phyloP scores from a whole-genome alignment of 2,113 vertebrate genomes.

The Noturus placidus region DNA sequence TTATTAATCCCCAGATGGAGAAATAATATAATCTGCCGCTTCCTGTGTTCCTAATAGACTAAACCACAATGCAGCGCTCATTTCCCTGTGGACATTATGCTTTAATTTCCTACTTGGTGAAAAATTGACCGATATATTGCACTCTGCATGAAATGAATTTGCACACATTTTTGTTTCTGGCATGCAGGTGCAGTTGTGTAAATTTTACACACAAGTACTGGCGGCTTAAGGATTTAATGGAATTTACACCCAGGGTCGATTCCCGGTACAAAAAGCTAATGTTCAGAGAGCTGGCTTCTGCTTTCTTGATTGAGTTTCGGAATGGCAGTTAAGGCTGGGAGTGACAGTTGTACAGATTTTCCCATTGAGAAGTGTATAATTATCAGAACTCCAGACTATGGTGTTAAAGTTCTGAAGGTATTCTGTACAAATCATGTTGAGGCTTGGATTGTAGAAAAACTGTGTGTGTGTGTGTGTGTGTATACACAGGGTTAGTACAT shows the following conservation, averaged over 20 bases:
- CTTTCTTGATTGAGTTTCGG: neutral
- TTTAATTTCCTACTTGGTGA: slow-evolving; percentile 18
- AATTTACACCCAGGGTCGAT: neutral
- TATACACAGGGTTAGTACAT: neutral
- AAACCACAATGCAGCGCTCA: neutral
- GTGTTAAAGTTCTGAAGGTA: too few relatives aligned
- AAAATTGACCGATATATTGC: neutral
- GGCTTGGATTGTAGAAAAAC: neutral
- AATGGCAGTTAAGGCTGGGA: neutral
- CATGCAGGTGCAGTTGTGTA: neutral
- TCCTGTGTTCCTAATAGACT: neutral
- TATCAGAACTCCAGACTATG: neutral
- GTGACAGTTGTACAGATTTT: slow-evolving; percentile 20
- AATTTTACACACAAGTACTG: neutral
- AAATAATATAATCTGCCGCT: neutral
- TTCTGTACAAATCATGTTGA: neutral
- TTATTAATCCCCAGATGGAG: too few relatives aligned
- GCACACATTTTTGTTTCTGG: neutral
- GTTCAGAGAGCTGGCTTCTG: neutral
- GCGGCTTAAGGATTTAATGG: neutral
- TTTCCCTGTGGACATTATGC: neutral
- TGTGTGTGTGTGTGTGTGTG: neutral
- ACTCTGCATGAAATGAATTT: neutral
- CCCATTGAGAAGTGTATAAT: slow-evolving; percentile 1
- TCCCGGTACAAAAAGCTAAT: neutral